These are phyloP conservation scores for Paracyclopina nana DNA, from an alignment of 1,140 invertebrate genomes.

Conservation along the genomic window DNA sequence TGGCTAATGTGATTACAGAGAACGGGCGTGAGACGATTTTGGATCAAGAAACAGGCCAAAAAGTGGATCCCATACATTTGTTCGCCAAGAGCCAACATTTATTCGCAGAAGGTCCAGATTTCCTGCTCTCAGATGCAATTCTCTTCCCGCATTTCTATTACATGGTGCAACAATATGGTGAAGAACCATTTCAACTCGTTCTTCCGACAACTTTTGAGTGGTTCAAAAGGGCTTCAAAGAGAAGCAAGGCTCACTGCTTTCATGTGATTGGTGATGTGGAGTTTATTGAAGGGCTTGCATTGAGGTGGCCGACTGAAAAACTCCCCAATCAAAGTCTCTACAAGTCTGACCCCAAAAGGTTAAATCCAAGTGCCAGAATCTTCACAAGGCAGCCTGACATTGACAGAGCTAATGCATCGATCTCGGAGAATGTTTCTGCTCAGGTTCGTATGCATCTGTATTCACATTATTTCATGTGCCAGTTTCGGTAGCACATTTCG, in stretches of 20 bases:
- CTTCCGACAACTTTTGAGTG: no score
- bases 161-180: not conserved
- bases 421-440: not conserved
- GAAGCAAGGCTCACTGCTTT: no score
- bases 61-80: constrained; percentile 1
- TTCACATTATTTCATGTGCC: not conserved
- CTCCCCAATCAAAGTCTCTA: no score
- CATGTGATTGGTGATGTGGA: no score
- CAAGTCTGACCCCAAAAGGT: constrained; percentile 50
- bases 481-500: not conserved
- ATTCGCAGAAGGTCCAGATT: constrained; percentile 4
- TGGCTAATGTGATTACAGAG: not conserved
- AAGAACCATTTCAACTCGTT: constrained; percentile 22
- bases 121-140: constrained; percentile 8
- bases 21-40: not conserved
- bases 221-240: no score
- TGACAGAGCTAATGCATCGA: constrained; percentile 25
- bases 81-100: not conserved
- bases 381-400: constrained; percentile 55
- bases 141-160: not conserved
- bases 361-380: constrained; percentile 44
- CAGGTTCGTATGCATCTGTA: constrained; percentile 1
- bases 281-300: no score
- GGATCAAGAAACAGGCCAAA: not conserved
- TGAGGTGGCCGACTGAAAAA: no score